Base-by-base conservation (phyloP, 1,140 invertebrate species). In the Drosophila elegans region DNA sequence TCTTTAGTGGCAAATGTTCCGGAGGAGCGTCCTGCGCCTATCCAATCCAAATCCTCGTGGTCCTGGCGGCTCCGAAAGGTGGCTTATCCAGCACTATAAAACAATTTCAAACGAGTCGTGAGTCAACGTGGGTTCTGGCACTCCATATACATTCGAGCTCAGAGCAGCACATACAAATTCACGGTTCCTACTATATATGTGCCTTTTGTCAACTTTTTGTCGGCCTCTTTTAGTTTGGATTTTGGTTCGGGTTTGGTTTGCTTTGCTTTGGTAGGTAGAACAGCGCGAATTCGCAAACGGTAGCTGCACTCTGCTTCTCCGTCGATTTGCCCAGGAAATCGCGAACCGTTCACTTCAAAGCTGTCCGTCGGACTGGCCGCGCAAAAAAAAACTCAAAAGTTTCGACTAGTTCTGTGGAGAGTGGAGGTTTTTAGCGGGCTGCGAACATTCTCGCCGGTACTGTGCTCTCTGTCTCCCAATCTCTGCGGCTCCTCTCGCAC, bases 291-390 rank as follows among this genome's bases (percentile, higher is more conserved):
- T 62, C 38, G 66, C 46, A 68, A 80, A 76, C 72, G 80, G 80
- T 79, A 49, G 62, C 64, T 82, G 78, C 59, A 79, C 62, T 76
- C 59, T 83, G 45, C 42, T 52, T 59, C 48, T 68, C 46, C 54
- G 48, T 44, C 54, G 62, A 46, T 48, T 53, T 75, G 48, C 57
- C 74, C 53, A 68, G 71, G 75, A 86, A 80, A 74, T 88, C 79
- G 61, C 83, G 83, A 71, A 86, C 84, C 63, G 69, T 73, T 74
- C 79, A 74, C 79, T 76, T 66, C 82, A 83, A 86, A 82, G 82
- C 75, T 89, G 56, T 74, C 86, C 75, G 77, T 80, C 72, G 79
- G 78, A 86, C 84, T 86, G 80, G 68, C 29, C 66, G 57, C 34
- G 54, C 54, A 13, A 7, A 55, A 27, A 61, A 86, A 74, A 86